phyloP scores from a whole-genome alignment of 2,113 vertebrate genomes.

The Heterotis niloticus region DNA sequence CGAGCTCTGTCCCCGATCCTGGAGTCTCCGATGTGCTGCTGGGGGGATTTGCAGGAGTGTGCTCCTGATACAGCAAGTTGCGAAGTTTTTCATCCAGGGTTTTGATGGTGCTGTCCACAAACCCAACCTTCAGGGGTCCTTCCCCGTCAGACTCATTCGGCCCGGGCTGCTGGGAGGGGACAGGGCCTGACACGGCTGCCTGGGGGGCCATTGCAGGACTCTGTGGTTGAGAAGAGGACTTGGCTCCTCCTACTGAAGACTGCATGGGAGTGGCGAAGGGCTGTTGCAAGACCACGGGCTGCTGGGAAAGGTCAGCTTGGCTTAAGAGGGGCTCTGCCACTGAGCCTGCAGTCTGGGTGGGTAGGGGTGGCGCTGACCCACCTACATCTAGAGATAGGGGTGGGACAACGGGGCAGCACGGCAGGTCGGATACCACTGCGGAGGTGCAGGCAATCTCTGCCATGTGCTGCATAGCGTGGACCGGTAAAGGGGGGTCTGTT shows the following conservation, averaged over 20 bases:
- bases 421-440: constrained; percentile 59
- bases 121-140: constrained; percentile 80
- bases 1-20: constrained; percentile 60
- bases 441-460: constrained; percentile 49
- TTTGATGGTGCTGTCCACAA: constrained; percentile 92
- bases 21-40: constrained; percentile 74
- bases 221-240: constrained; percentile 69
- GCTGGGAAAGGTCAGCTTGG: constrained; percentile 46
- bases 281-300: constrained; percentile 66
- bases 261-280: constrained; percentile 54
- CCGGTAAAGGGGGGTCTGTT: constrained; percentile 49
- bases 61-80: constrained; percentile 92
- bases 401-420: constrained; percentile 63
- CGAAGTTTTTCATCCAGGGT: constrained; percentile 92
- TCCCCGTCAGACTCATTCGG: constrained; percentile 81
- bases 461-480: constrained; percentile 45
- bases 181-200: constrained; percentile 12
- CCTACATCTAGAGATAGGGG: constrained; percentile 62
- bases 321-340: constrained; percentile 43
- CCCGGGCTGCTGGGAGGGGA: constrained; percentile 51
- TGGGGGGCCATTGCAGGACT: constrained; percentile 60
- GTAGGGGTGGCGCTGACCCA: constrained; percentile 53
- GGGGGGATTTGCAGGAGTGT: constrained; percentile 76
- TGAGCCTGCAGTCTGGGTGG: constrained; percentile 44
- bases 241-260: constrained; percentile 50